These are phyloP conservation scores for Neogale vison DNA, from an alignment of 2,113 vertebrate genomes.

Conservation along the genomic window DNA sequence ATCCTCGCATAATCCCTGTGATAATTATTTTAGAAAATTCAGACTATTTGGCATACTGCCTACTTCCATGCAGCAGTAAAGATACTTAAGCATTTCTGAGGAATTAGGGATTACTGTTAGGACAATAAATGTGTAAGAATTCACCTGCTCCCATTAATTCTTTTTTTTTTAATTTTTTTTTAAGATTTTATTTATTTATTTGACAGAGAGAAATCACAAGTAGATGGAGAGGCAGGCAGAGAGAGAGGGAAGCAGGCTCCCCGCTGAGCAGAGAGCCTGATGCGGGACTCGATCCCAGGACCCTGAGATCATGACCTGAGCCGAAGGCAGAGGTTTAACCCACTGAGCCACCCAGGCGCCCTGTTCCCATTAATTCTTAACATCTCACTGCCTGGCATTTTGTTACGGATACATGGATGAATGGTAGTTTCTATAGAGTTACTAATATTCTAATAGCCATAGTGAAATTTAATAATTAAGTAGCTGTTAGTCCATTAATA, in stretches of 20 bases:
- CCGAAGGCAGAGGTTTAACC: too few species aligned
- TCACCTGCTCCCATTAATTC: neutral
- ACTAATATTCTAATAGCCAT: neutral
- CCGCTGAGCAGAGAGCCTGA: too few species aligned
- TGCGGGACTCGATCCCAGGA: too few species aligned
- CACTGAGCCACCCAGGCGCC: too few species aligned
- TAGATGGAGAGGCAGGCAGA: too few species aligned
- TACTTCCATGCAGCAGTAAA: neutral
- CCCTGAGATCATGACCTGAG: too few species aligned
- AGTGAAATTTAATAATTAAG: slow-evolving; percentile 9
- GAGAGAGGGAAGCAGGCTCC: too few species aligned
- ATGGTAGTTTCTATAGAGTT: neutral
- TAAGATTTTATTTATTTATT: too few species aligned
- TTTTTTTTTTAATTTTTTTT: too few species aligned
- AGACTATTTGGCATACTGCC: neutral
- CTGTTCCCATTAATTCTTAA: neutral
- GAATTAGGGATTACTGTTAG: neutral
- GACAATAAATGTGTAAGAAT: neutral
- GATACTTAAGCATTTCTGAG: neutral
- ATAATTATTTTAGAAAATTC: slow-evolving; percentile 32
- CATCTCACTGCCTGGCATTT: neutral
- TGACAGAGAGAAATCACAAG: too few species aligned
- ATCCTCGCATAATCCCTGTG: neutral
- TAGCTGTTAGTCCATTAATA: neutral
- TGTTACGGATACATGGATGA: neutral